Conservation (phyloP, 2,888 invertebrate genomes). For the Meta bourneti region DNA sequence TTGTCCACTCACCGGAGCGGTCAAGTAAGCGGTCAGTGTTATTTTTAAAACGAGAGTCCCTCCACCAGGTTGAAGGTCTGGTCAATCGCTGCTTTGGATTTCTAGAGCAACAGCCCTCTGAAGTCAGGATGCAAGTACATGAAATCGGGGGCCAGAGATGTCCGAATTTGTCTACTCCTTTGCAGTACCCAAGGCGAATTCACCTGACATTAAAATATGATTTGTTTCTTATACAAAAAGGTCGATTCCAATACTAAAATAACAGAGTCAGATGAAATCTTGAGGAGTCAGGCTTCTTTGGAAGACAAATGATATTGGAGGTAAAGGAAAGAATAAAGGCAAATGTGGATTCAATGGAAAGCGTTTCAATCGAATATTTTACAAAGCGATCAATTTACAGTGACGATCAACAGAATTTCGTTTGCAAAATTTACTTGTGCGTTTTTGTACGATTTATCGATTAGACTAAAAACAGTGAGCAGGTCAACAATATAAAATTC, state of each 20-base stretch:
- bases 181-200: conserved; percentile 12
- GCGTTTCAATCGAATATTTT: conserved; percentile 17
- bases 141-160: conserved; percentile 32
- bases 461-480: conserved; percentile 57
- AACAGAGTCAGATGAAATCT: conserved; percentile 35
- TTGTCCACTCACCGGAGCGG: conserved; percentile 31
- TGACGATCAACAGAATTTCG: conserved; percentile 24
- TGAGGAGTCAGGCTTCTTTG: conserved; percentile 52
- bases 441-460: conserved; percentile 58
- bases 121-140: conserved; percentile 60
- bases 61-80: not conserved
- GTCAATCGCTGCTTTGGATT: not conserved
- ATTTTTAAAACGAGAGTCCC: conserved; percentile 1
- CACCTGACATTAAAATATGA: conserved; percentile 22
- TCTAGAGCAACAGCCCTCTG: conserved; percentile 30
- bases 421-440: conserved; percentile 60
- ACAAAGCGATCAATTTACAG: conserved; percentile 10
- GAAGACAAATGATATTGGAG: conserved; percentile 68
- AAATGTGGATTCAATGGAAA: conserved; percentile 11
- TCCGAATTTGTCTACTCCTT: conserved; percentile 21
- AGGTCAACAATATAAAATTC: conserved; percentile 45
- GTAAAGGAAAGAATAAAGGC: conserved; percentile 48
- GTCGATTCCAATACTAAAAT: conserved; percentile 36
- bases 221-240: conserved; percentile 30
- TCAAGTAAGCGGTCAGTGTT: too few species aligned